Base-by-base conservation (phyloP, 2,888 invertebrate genomes). In the Lochmaea crataegi region DNA sequence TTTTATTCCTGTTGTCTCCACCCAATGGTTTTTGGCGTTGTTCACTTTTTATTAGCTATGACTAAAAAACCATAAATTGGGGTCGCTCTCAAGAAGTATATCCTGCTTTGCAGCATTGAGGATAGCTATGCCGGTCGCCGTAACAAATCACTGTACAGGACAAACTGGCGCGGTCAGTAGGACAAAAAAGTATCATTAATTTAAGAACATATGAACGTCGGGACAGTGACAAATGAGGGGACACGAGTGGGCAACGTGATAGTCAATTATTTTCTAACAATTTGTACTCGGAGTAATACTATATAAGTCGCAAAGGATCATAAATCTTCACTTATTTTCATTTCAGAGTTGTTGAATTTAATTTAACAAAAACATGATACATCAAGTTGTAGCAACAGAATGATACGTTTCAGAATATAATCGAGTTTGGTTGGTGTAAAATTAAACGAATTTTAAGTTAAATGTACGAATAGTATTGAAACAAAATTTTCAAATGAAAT, bases 181-280 rank as follows among this genome's bases (percentile, higher is more conserved):
- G 56, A 64, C 64, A 70, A 76, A 75, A 76, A 76, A 76, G 65
- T 76, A 58, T 74, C 72, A 74, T 74, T 76, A 76, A 76, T 76
- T 64, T 65, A 69, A 57, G 53, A 48, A 51, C 58, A 67, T 72
- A 72, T 70, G 75, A 73, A 72, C 51, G 61, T 51, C 0, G 32
- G 64, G 72, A 75, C 75, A 75, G 69, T 76, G 74, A 76, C 76
- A 76, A 76, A 76, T 76, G 68, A 74, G 65, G 51, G 65, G 32
- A 48, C 53, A 42, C 53, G 63, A 72, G 64, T 66, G 48, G 67
- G 53, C 56, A 65, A 65, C 58, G 22, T 22, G 56, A 61, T 69
- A 72, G 76, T 76, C 68, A 65, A 68, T 73, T 38, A 65, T 65
- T 65, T 64, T 70, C 41, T 12, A 48, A 63, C 69, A 69, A 53